These are phyloP conservation scores for Branchinecta sandiegonensis DNA, from an alignment of 2,888 invertebrate genomes.

Conservation along the genomic window DNA sequence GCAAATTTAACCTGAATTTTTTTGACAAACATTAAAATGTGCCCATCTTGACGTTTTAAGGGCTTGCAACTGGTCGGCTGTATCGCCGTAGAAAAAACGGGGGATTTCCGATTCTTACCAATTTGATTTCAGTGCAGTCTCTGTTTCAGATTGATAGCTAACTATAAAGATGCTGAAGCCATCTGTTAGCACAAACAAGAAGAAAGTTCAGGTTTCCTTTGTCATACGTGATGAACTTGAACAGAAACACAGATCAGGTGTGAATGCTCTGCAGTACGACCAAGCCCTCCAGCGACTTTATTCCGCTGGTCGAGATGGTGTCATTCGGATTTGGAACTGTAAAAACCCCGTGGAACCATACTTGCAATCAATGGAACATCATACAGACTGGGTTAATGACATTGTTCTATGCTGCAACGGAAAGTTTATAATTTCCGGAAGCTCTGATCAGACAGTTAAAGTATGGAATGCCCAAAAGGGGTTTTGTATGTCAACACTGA, in stretches of 20 bases:
- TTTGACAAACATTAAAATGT: no score
- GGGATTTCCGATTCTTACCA: no score
- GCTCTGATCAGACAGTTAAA: conserved; percentile 97
- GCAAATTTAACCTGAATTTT: no score
- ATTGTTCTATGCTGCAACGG: conserved; percentile 94
- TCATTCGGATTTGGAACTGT: conserved; percentile 81
- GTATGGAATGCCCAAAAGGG: conserved; percentile 99
- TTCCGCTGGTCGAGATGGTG: conserved; percentile 91
- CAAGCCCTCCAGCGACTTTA: conserved; percentile 71
- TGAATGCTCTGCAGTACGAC: conserved; percentile 90
- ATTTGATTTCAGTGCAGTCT: no score
- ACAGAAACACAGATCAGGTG: conserved; percentile 80
- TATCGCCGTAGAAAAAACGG: no score
- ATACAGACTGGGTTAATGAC: conserved; percentile 99
- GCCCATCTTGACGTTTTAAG: no score
- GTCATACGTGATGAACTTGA: conserved; percentile 94
- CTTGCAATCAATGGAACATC: conserved; percentile 95
- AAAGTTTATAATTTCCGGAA: conserved; percentile 94
- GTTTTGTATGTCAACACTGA: conserved; percentile 94
- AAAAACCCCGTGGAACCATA: conserved; percentile 53
- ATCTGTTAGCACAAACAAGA: background rate
- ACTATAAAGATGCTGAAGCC: conserved; percentile 1
- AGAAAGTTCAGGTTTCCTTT: conserved; percentile 65
- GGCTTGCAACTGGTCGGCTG: no score
- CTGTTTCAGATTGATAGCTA: no score